Evolutionary conservation across 2,888 invertebrate genomes (phyloP), one percentile per base, ranked within the genome.

Genomic region (Exocentrus adspersus): DNA sequence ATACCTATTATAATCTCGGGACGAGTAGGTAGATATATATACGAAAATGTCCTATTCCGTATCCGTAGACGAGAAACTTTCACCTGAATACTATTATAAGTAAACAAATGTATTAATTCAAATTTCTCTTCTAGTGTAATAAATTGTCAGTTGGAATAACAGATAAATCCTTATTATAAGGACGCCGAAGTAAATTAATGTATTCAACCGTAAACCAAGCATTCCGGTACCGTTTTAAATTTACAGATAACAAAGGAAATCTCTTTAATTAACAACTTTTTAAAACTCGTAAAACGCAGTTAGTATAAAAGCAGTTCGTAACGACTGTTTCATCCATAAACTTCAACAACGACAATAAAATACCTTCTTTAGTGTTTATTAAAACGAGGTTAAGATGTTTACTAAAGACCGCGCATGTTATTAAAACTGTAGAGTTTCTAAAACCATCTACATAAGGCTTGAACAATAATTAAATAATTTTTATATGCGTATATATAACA

Each of bases 311-410:
- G 67, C 65, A 58, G 61, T 60, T 63, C 65, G 67, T 66, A 69
- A 69, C 62, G 63, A 56, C 65, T 62, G 53, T 67, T 67, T 65
- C 67, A 62, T 63, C 69, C 65, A 67, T 69, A 69, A 69, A 69
- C 69, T 60, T 69, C 67, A 60, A 61, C 58, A 45, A 62, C 52
- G 45, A 67, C 64, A 69, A 67, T 69, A 69, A 69, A 69, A 61
- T 63, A 59, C 54, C 52, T 63, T 67, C 52, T 79, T 79, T 79
- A 79, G 78, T 78, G 79, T 79, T 79, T 78, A 79, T 79, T 79
- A 78, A 79, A 79, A 79, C 77, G 77, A 77, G 77, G 77, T 77
- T 77, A 78, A 73, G 75, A 75, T 71, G 72, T 61, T 62, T 56
- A 69, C 61, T 63, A 56, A 62, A 63, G 60, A 59, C 67, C 65